Evolutionary conservation across 2,888 invertebrate species (phyloP).

Genomic region (Drosophila stalkeri): DNA sequence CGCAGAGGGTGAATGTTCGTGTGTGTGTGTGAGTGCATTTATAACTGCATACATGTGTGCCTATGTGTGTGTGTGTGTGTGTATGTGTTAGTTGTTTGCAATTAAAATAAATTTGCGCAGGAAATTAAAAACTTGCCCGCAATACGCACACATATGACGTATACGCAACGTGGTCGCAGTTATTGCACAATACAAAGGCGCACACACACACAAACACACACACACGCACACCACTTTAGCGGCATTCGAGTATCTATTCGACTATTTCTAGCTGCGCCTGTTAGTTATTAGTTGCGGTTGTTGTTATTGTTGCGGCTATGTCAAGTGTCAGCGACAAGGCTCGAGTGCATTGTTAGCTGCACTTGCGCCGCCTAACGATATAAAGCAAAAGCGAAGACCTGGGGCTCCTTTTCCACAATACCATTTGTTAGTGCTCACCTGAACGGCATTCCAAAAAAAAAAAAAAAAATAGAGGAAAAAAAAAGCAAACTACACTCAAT

Average conservation of each 20-base stretch:
- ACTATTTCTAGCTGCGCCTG: conserved; percentile 44
- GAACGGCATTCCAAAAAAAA: conserved; percentile 14
- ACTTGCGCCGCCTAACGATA: conserved; percentile 66
- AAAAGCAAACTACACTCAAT: conserved; percentile 32
- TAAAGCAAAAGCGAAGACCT: too few species aligned
- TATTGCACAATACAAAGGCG: conserved; percentile 46
- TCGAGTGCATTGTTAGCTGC: conserved; percentile 74
- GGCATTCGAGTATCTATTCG: conserved; percentile 53
- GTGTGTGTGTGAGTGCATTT: background rate
- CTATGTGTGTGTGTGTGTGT: conserved; percentile 2
- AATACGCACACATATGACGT: conserved; percentile 69
- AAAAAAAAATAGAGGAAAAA: background rate
- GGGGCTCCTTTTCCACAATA: conserved; percentile 4
- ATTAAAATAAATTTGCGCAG: conserved; percentile 68
- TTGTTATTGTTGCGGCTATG: conserved; percentile 71
- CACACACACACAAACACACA: background rate
- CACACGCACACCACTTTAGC: conserved; percentile 6
- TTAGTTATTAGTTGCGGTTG: conserved; percentile 76
- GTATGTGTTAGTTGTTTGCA: conserved; percentile 48
- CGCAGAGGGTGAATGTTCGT: conserved; percentile 4
- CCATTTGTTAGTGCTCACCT: conserved; percentile 53
- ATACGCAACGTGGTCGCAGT: conserved; percentile 70
- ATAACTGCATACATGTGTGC: background rate
- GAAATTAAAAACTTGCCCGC: conserved; percentile 60
- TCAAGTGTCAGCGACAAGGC: conserved; percentile 72